Evolutionary conservation across 2,113 vertebrate genomes (phyloP).

Genomic region (Phalacrocorax aristotelis): DNA sequence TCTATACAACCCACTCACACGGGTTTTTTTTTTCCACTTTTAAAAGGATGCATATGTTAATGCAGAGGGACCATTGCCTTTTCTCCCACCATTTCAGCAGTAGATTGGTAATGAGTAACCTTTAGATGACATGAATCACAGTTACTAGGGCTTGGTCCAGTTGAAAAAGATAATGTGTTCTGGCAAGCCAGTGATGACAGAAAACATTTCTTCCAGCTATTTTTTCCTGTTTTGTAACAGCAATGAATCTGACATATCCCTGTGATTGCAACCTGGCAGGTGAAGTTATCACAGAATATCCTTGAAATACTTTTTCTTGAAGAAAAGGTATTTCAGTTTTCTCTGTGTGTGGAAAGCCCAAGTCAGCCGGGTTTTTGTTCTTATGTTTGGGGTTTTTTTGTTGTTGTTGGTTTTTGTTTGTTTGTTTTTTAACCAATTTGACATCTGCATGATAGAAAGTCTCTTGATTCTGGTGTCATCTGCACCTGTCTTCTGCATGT

Average conservation of each 20-base stretch:
- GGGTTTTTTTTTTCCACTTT: neutral
- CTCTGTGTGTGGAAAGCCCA: neutral
- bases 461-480: neutral
- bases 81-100: neutral
- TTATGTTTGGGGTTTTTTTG: neutral
- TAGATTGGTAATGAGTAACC: neutral
- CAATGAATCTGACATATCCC: neutral
- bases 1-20: neutral
- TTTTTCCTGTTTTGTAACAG: neutral
- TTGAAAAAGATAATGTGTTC: neutral
- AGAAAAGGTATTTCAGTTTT: neutral
- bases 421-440: neutral
- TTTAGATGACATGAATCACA: neutral
- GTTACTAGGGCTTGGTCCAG: neutral
- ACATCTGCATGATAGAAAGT: neutral
- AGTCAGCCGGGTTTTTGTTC: neutral
- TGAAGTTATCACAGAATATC: neutral
- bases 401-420: neutral
- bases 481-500: neutral
- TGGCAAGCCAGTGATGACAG: neutral
- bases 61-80: neutral
- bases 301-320: neutral
- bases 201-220: neutral
- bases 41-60: neutral
- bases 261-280: neutral